Percentiles rank a stretch among this genome's conserved stretches.
These are phyloP conservation scores for Eutolmus rufibarbis DNA, from an alignment of 2,888 invertebrate species.

Conservation along the genomic window DNA sequence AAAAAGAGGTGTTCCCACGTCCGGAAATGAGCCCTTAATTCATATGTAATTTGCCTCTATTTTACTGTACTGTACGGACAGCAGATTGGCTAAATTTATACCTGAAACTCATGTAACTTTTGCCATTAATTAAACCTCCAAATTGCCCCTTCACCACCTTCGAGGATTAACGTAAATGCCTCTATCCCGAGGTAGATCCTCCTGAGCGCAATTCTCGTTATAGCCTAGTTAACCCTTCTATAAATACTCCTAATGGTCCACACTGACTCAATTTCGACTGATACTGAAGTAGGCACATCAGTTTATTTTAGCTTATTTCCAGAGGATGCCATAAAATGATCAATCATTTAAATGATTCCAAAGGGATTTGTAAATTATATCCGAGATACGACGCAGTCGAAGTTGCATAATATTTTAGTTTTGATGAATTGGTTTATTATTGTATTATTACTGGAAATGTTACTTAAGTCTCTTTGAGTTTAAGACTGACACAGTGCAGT, in stretches of 20 bases:
- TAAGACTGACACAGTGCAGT: not conserved
- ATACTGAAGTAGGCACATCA: not conserved
- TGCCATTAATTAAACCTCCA: not conserved
- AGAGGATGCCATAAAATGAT: not conserved
- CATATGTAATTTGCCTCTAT: not conserved
- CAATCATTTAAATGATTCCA: not conserved
- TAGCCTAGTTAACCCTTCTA: not conserved
- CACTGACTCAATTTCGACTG: not conserved
- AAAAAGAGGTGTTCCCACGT: not conserved
- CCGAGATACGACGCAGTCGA: not conserved
- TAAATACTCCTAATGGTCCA: not conserved
- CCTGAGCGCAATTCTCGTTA: not conserved
- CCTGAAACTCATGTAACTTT: not conserved
- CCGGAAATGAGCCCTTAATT: not conserved
- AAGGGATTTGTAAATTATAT: not conserved
- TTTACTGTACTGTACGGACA: not conserved
- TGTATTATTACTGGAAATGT: not conserved
- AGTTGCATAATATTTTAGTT: not conserved
- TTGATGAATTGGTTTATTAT: not conserved
- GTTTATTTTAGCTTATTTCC: not conserved
- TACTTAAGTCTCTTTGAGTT: not conserved
- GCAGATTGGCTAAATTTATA: not conserved
- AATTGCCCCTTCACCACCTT: not conserved
- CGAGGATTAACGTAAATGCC: not conserved
- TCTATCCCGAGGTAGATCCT: not conserved